Evolutionary conservation across 1,140 invertebrate species (phyloP), one percentile per base, ranked within the genome.

Genomic region (Cotesia vestalis): DNA sequence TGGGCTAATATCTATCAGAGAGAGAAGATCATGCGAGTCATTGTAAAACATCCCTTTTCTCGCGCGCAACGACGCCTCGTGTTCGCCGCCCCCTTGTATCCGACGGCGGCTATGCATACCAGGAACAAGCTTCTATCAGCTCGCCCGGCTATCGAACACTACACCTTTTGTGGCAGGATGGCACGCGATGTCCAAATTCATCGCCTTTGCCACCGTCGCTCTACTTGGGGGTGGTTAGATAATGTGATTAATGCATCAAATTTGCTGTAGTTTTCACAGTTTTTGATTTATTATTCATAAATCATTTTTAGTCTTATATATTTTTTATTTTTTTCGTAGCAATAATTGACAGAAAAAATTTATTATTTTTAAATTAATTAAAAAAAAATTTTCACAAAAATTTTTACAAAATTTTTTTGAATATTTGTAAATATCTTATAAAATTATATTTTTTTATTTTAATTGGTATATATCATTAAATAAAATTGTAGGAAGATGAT

Each of bases 1-100:
- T 77, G 78, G 78, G 79, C 81, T 83, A 83, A 84, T 83, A 81
- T 80, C 82, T 78, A 76, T 77, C 69, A 74, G 3, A 46, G 40
- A 46, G 40, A 46, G 40, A 46, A 46, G 40, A 53, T 71, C 76
- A 74, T 75, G 70, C 75, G 73, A 72, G 80, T 83, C 80, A 84
- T 84, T 84, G 81, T 85, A 80, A 84, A 84, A 84, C 83, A 84
- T 84, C 83, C 83, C 83, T 84, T 84, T 83, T 83, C 79, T 78
- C 78, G 69, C 59, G 69, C 64, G n/a, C 34, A 17, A 68, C 71
- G 67, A 74, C 46, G 72, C 72, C 71, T 73, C 64, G 60, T 61
- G 52, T 52, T 52, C 38, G 52, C 61, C 60, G 62, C 67, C 68
- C 60, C 46, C 63, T 69, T n/a, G n/a, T 74, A 62, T 71, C 61